These are phyloP conservation scores for Azemiops feae DNA, from an alignment of 2,113 vertebrate species.

Conservation along the genomic window DNA sequence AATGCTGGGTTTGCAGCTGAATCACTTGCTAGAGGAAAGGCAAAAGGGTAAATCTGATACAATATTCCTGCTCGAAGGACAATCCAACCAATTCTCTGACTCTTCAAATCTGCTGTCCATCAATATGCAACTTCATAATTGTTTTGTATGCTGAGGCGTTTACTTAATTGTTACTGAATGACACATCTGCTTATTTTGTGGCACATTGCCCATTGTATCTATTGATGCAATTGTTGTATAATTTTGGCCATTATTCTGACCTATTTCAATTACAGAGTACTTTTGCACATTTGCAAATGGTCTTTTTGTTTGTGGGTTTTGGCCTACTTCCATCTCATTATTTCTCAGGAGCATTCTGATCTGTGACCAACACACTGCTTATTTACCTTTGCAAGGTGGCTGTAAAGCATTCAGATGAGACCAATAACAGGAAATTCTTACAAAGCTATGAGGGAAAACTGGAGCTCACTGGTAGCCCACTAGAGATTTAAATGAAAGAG, in stretches of 20 bases:
- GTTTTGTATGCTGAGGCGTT: not conserved
- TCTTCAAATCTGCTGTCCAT: not conserved
- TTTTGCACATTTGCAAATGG: not conserved
- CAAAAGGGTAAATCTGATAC: not conserved
- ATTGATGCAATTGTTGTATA: not conserved
- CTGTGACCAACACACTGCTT: not conserved
- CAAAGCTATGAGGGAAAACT: not conserved
- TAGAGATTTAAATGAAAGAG: not conserved
- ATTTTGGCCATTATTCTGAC: not conserved
- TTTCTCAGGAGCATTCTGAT: not conserved
- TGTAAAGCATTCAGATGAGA: not conserved
- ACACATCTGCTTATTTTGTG: not conserved
- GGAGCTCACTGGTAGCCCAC: not conserved
- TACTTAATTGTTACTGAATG: not conserved
- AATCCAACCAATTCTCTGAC: not conserved
- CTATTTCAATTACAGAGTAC: not conserved
- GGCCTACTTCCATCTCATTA: not conserved
- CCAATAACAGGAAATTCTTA: not conserved
- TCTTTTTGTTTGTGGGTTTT: not conserved
- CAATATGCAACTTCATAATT: not conserved
- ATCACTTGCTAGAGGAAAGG: not conserved
- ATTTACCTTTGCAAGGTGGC: not conserved
- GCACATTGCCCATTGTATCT: not conserved
- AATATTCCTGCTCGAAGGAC: not conserved
- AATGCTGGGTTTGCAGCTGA: not conserved